Evolutionary conservation across 2,888 invertebrate genomes (phyloP), one percentile per base, ranked within the genome.

Genomic region (Idaea biselata): DNA sequence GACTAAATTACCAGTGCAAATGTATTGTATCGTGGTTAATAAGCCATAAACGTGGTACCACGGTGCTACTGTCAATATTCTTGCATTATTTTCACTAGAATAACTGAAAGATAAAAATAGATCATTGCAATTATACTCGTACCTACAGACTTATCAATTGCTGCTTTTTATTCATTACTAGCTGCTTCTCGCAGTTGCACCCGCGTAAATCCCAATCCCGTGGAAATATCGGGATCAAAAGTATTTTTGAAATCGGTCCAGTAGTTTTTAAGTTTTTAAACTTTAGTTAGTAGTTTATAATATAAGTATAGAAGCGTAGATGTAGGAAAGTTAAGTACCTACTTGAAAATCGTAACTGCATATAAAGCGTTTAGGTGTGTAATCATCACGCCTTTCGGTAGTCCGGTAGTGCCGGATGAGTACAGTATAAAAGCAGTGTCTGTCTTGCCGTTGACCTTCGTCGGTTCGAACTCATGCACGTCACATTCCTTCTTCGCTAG

Each of bases 1-100:
- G 0, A 79, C 67, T 66, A 82, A 88, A 95, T 63, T 95, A 17
- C 65, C 60, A 16, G 58, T 56, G 25, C 58, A 54, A 17, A 95
- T 60, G 94, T 94, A 17, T 94, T 95, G 78, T 93, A 95, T 8
- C 94, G 91, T 73, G 95, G 71, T 70, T 89, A 16, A 93, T 77
- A 6, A 91, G 79, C 61, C 93, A 83, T 74, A 75, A 4, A 78
- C 93, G 89, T 68, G 77, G 58, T 69, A 74, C 76, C 76, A 77
- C 0, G 75, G 74, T 14, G 69, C 62, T 4, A 71, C 66, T 33
- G 66, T 63, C 17, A 76, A 56, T 1, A 69, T 57, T 0, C 56
- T 61, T 14, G 55, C 60, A 6, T 64, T 67, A 18, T 57, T 53
- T 44, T 66, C 57, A 16, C 58, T 58, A 0, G 63, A 16, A 17